These are phyloP conservation scores for Ceratoteleas bidentatus DNA, from an alignment of 1,140 invertebrate genomes.

Conservation along the genomic window DNA sequence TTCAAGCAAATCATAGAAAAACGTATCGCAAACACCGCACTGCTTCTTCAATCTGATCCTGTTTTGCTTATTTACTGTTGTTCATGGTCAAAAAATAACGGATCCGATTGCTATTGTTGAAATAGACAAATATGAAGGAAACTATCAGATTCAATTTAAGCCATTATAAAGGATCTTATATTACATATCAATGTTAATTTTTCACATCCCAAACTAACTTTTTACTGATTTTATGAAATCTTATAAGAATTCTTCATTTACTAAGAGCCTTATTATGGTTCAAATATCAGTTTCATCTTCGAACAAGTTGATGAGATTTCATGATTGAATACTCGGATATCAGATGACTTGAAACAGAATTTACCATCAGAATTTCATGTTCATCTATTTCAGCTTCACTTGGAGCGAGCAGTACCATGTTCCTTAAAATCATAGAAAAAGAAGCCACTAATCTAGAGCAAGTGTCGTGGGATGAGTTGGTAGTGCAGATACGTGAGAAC, in stretches of 20 bases:
- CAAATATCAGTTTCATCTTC: too few relatives aligned
- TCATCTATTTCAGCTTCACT: neutral
- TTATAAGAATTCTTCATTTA: too few relatives aligned
- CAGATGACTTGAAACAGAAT: too few relatives aligned
- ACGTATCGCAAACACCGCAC: constrained; percentile 75
- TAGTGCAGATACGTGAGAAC: constrained; percentile 2
- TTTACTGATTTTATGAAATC: too few relatives aligned
- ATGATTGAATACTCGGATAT: too few relatives aligned
- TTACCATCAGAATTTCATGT: too few relatives aligned
- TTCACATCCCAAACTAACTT: too few relatives aligned
- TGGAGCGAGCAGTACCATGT: constrained; percentile 68
- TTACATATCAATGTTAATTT: too few relatives aligned
- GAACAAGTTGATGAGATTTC: too few relatives aligned
- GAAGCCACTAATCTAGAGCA: constrained; percentile 70
- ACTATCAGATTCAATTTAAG: too few relatives aligned
- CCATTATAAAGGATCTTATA: too few relatives aligned
- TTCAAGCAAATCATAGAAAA: constrained; percentile 79
- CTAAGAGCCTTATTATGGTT: too few relatives aligned
- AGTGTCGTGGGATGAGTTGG: constrained; percentile 22
- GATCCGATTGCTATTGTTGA: neutral
- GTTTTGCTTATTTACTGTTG: neutral
- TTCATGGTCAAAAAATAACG: neutral
- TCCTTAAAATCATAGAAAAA: constrained; percentile 71
- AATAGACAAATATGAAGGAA: neutral
- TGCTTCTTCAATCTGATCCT: constrained; percentile 53